phyloP scores from a whole-genome alignment of 1,140 invertebrate species.

The Branchinecta lynchi region DNA sequence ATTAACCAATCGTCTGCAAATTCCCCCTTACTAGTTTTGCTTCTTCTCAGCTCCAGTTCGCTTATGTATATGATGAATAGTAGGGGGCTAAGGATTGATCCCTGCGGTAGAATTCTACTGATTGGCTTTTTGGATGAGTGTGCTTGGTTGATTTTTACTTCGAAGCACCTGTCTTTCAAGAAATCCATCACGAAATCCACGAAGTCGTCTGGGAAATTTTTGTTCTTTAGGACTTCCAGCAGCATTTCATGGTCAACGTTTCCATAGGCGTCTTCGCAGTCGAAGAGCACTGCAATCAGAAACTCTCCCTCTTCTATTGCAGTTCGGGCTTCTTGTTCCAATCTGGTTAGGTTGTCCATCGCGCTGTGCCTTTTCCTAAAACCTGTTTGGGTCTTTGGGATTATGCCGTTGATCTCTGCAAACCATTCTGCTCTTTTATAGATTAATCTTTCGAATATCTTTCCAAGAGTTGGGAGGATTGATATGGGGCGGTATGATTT shows the following conservation, averaged over 20 bases:
- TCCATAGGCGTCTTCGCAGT: not conserved
- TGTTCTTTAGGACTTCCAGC: no score
- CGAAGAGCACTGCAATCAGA: not conserved
- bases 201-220: no score
- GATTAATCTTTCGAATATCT: no score
- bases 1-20: no score
- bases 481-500: no score
- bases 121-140: not conserved
- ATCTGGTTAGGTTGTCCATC: not conserved
- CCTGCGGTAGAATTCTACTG: not conserved
- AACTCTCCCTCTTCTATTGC: not conserved
- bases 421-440: no score
- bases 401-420: no score
- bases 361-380: not conserved
- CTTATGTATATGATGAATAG: not conserved
- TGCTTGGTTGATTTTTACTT: no score
- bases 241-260: no score
- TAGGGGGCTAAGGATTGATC: not conserved
- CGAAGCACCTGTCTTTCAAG: no score
- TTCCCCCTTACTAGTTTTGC: not conserved
- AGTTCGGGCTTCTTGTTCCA: not conserved
- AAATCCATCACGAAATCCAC: no score
- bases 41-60: not conserved
- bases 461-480: no score
- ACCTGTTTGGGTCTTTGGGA: constrained; percentile 1